Evolutionary conservation across 2,113 vertebrate species (phyloP).

Genomic region (Delphinapterus leucas): DNA sequence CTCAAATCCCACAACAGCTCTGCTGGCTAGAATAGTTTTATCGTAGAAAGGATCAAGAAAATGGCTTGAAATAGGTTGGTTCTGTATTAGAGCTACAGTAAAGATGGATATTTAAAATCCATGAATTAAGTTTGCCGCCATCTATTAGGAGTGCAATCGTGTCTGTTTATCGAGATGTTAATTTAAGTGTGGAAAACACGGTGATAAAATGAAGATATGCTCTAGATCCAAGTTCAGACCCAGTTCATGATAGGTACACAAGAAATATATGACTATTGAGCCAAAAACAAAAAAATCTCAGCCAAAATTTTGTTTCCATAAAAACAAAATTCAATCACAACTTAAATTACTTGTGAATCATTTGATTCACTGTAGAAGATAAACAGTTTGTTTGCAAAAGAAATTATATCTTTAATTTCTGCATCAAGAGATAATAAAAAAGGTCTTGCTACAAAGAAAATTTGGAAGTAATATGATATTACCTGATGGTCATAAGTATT

Average conservation of each 20-base stretch:
- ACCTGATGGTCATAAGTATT: conserved; percentile 12
- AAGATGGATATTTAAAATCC: neutral
- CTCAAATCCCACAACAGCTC: conserved; percentile 61
- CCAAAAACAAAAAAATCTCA: neutral
- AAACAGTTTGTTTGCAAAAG: neutral
- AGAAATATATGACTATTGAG: neutral
- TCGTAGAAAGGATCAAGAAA: conserved; percentile 41
- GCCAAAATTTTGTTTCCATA: neutral
- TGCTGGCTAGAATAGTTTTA: conserved; percentile 58
- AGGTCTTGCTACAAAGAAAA: neutral
- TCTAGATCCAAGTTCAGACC: neutral
- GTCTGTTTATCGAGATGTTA: neutral
- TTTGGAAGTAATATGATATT: conserved; percentile 18
- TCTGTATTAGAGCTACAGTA: neutral
- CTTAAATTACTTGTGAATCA: neutral
- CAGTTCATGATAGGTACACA: neutral
- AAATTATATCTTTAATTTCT: neutral
- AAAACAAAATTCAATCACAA: neutral
- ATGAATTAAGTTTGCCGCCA: neutral
- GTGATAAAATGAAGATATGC: neutral
- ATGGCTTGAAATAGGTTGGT: conserved; percentile 36
- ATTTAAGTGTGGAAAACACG: neutral
- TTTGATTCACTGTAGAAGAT: neutral
- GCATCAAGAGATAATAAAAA: neutral
- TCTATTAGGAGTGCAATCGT: neutral